These are phyloP conservation scores for Macaria liturata DNA, from an alignment of 2,888 invertebrate genomes.

Conservation along the genomic window DNA sequence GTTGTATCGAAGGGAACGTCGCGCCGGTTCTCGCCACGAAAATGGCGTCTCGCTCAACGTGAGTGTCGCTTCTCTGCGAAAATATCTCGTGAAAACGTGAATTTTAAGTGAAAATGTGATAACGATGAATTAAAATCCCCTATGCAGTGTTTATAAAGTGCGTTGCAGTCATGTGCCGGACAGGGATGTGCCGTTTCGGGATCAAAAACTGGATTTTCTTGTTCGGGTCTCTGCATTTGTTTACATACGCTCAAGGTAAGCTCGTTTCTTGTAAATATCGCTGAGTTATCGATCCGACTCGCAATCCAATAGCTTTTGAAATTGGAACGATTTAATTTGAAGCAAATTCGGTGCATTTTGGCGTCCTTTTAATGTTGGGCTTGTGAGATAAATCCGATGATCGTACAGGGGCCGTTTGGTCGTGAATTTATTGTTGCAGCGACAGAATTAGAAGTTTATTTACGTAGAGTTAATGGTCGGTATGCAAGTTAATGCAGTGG, in stretches of 20 bases:
- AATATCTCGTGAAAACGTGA: constrained; percentile 52
- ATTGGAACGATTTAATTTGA: constrained; percentile 33
- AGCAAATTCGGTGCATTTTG: constrained; percentile 24
- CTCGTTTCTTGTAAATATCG: constrained; percentile 70
- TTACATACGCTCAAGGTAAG: constrained; percentile 82
- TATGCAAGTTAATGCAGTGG: constrained; percentile 24
- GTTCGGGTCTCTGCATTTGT: constrained; percentile 74
- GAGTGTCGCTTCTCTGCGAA: constrained; percentile 46
- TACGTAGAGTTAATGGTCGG: constrained; percentile 44
- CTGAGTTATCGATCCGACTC: constrained; percentile 63
- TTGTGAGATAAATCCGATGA: constrained; percentile 8
- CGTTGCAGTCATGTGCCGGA: constrained; percentile 72
- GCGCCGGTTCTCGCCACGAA: constrained; percentile 62
- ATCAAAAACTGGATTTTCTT: constrained; percentile 79
- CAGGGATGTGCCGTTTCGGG: constrained; percentile 73
- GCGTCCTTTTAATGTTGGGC: constrained; percentile 1
- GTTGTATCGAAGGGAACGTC: constrained; percentile 60
- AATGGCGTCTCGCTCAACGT: constrained; percentile 67
- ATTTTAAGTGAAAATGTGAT: constrained; percentile 80
- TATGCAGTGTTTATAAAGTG: constrained; percentile 68
- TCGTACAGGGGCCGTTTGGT: constrained; percentile 25
- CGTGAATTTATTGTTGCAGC: constrained; percentile 41
- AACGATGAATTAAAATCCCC: constrained; percentile 77
- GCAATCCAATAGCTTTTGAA: constrained; percentile 26
- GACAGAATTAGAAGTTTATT: constrained; percentile 49